Evolutionary conservation across 2,113 vertebrate genomes (phyloP).

Genomic region (Phyllopteryx taeniolatus): DNA sequence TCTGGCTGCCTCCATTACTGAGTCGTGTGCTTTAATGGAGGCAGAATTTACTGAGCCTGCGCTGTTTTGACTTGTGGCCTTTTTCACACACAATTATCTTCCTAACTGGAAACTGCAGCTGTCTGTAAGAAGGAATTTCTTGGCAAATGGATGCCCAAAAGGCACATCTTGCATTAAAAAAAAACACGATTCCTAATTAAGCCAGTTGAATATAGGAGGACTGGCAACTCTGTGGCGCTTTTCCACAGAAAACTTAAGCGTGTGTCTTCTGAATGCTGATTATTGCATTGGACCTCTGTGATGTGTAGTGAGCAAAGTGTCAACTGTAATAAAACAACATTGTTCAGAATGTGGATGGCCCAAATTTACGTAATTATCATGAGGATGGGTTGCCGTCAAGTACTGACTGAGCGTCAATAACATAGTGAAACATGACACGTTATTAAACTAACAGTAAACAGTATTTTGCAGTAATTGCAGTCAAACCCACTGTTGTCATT

Average conservation of each 20-base stretch:
- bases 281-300: conserved; percentile 61
- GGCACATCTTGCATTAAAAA: conserved; percentile 49
- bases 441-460: conserved; percentile 26
- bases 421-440: conserved; percentile 6
- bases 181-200: conserved; percentile 56
- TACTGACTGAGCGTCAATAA: conserved; percentile 57
- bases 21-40: conserved; percentile 25
- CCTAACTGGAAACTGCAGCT: neutral
- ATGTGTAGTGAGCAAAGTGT: conserved; percentile 57
- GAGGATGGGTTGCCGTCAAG: conserved; percentile 48
- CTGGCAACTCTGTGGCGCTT: conserved; percentile 44
- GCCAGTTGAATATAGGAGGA: conserved; percentile 44
- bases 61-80: conserved; percentile 12
- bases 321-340: conserved; percentile 62
- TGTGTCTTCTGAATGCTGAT: conserved; percentile 61
- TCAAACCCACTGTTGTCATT: neutral
- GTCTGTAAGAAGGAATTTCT: conserved; percentile 28
- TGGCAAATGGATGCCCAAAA: conserved; percentile 36
- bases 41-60: neutral
- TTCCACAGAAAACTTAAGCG: conserved; percentile 46
- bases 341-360: conserved; percentile 46
- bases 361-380: conserved; percentile 54
- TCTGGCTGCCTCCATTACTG: conserved; percentile 17
- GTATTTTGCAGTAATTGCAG: conserved; percentile 4
- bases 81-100: conserved; percentile 31